Conservation (phyloP, 2,113 vertebrate species). For the Lepidothrix coronata region DNA sequence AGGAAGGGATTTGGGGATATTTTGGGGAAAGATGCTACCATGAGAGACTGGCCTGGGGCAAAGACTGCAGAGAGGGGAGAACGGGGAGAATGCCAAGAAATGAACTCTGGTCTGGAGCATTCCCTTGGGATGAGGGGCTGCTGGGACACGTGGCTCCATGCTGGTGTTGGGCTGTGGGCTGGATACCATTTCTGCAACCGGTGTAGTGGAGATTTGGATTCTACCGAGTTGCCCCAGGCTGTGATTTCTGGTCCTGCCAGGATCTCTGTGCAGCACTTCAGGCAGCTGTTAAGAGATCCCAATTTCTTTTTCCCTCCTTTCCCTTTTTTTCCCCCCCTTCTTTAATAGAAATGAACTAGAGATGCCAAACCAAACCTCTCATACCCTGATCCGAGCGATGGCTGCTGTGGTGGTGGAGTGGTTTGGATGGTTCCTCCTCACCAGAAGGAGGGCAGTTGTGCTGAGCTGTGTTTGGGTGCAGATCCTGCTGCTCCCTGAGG, state of each 20-base stretch:
- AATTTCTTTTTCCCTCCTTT: background rate
- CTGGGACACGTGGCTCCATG: rapidly evolving
- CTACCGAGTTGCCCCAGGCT: background rate
- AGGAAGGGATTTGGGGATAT: background rate
- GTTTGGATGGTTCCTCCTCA: background rate
- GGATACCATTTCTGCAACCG: rapidly evolving
- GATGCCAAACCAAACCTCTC: background rate
- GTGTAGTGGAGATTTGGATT: background rate
- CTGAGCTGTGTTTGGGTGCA: background rate
- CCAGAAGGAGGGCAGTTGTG: background rate
- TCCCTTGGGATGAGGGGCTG: rapidly evolving
- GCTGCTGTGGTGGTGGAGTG: background rate
- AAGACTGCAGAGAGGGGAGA: background rate
- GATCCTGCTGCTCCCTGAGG: background rate
- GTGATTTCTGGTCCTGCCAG: rapidly evolving
- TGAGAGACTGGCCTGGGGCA: background rate
- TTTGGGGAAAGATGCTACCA: background rate
- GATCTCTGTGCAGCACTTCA: background rate
- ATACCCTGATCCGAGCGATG: background rate
- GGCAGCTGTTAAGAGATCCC: background rate
- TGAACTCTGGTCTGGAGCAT: background rate
- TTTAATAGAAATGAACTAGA: background rate
- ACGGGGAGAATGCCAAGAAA: background rate
- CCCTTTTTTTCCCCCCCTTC: too few species aligned
- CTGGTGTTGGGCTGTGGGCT: rapidly evolving